These are phyloP conservation scores for Polyodon spathula DNA, from an alignment of 2,113 vertebrate genomes.

Conservation along the genomic window DNA sequence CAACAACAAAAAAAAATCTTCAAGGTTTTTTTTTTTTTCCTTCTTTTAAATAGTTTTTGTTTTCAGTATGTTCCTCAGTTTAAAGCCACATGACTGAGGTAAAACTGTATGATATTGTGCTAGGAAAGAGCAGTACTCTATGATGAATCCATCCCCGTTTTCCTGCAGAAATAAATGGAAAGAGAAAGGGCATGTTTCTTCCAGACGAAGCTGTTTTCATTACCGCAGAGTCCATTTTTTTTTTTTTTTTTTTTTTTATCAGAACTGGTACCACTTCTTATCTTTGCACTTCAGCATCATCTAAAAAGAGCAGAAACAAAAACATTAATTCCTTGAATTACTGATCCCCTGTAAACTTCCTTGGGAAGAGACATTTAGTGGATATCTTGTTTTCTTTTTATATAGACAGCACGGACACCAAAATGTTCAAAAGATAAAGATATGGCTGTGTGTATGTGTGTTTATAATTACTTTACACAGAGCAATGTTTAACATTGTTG, in stretches of 20 bases:
- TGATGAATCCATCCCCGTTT: constrained; percentile 51
- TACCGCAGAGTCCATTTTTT: constrained; percentile 27
- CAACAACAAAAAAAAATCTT: no score
- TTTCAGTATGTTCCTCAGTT: constrained; percentile 59
- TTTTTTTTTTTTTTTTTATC: constrained; percentile 48
- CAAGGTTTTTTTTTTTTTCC: no score
- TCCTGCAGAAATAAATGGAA: constrained; percentile 63
- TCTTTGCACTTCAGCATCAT: constrained; percentile 99
- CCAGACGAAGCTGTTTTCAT: constrained; percentile 51
- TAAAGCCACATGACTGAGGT: constrained; percentile 70
- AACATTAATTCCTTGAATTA: no score
- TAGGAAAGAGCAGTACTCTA: constrained; percentile 64
- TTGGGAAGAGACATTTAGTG: no score
- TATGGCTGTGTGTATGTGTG: no score
- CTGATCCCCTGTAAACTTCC: no score
- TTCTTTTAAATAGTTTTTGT: constrained; percentile 46
- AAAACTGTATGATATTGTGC: constrained; percentile 81
- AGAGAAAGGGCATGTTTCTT: constrained; percentile 46
- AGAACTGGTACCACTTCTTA: constrained; percentile 99
- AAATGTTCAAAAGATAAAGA: no score
- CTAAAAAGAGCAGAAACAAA: constrained; percentile 47
- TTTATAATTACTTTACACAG: no score
- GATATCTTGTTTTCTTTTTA: no score
- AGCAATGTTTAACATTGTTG: no score
- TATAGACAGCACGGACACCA: no score